Conservation (phyloP, 2,113 vertebrate species). For the Eidolon helvum region DNA sequence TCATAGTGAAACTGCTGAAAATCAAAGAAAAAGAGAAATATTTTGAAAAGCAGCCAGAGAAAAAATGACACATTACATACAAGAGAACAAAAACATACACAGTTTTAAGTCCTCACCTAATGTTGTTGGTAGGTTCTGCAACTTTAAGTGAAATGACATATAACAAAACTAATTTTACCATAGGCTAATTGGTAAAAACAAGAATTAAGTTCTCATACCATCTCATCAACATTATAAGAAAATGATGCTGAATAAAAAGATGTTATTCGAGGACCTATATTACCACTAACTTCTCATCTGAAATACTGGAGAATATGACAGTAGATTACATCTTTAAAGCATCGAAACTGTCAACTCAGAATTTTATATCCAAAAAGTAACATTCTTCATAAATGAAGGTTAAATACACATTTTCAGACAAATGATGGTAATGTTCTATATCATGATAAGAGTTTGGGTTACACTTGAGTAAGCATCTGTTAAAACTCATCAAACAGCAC, state of each 20-base stretch:
- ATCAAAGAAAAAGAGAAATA: not conserved
- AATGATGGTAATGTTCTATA: not conserved
- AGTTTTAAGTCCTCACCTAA: not conserved
- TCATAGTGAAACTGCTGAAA: not conserved
- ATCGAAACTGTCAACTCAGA: not conserved
- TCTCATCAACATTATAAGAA: not conserved
- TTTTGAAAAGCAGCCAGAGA: not conserved
- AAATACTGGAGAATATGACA: not conserved
- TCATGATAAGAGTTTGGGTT: not conserved
- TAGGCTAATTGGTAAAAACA: not conserved
- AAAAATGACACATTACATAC: not conserved
- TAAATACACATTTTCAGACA: not conserved
- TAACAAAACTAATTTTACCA: not conserved
- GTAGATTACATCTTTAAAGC: not conserved
- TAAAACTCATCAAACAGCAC: not conserved
- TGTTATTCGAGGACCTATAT: not conserved
- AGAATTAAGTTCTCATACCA: not conserved
- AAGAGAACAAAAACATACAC: not conserved
- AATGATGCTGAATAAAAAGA: not conserved
- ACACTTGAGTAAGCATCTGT: not conserved
- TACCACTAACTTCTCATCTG: not conserved
- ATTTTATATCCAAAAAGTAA: not conserved
- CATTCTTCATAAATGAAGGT: not conserved
- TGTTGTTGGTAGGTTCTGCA: too few relatives aligned
- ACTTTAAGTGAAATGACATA: too few relatives aligned